These are phyloP conservation scores for Melanotaenia pygmaea DNA, from an alignment of 2,797 vertebrate genomes.

Conservation along the genomic window DNA sequence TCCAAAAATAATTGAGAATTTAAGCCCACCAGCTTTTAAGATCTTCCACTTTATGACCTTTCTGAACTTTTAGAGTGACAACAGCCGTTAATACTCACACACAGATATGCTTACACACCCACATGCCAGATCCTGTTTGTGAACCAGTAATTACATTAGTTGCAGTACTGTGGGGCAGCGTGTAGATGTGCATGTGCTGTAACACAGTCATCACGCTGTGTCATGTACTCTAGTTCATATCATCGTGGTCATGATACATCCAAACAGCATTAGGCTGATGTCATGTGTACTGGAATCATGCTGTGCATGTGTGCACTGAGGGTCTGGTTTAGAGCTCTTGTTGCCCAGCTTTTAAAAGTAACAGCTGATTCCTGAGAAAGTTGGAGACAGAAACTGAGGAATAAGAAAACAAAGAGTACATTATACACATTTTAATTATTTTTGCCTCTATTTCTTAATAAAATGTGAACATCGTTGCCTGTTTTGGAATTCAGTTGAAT, in stretches of 20 bases:
- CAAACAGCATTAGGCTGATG: background rate
- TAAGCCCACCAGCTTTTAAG: too few species aligned
- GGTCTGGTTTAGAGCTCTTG: background rate
- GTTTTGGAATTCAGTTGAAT: too few species aligned
- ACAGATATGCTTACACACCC: constrained; percentile 1
- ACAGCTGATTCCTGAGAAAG: background rate
- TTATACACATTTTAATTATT: background rate
- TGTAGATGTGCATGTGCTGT: constrained; percentile 7
- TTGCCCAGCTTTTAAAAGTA: background rate
- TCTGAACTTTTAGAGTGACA: background rate
- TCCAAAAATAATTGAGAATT: too few species aligned
- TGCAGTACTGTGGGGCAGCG: constrained; percentile 10
- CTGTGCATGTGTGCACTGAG: background rate
- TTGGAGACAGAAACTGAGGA: background rate
- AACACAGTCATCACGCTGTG: constrained; percentile 2
- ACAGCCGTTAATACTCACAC: background rate
- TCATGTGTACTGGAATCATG: background rate
- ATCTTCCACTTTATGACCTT: too few species aligned
- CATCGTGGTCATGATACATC: background rate
- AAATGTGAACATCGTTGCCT: too few species aligned
- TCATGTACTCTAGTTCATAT: background rate
- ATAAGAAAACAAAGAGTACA: background rate
- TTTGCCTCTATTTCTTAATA: background rate
- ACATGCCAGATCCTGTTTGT: background rate
- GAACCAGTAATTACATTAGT: constrained; percentile 20